Conservation (phyloP, 2,888 invertebrate genomes). For the Cryptosula pallasiana region DNA sequence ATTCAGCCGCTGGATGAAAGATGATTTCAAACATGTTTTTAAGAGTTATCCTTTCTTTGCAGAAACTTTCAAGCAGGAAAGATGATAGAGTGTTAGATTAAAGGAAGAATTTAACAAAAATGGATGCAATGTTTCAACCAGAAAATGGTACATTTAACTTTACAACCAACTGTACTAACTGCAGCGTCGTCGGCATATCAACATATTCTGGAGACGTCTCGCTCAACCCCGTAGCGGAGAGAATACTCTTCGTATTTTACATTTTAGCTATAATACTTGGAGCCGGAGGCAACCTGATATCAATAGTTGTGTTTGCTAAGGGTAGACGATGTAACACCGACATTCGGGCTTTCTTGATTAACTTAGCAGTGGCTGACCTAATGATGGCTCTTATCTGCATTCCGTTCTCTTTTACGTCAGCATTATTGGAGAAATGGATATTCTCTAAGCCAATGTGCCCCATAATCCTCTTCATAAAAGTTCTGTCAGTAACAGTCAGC, state of each 20-base stretch:
- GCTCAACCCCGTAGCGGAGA: not conserved
- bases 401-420: constrained; percentile 69
- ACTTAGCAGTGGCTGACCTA: constrained; percentile 79
- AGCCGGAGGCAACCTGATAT: constrained; percentile 54
- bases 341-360: constrained; percentile 66
- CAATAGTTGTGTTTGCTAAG: constrained; percentile 54
- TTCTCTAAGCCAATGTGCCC: constrained; percentile 56
- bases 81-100: too few relatives aligned
- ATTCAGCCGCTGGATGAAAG: too few relatives aligned
- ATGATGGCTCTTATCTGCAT: constrained; percentile 85
- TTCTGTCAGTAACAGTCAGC: constrained; percentile 54
- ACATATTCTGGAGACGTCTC: too few relatives aligned
- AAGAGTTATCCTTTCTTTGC: too few relatives aligned
- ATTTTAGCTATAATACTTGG: constrained; percentile 54
- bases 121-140: too few relatives aligned
- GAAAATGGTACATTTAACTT: too few relatives aligned
- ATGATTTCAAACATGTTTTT: too few relatives aligned
- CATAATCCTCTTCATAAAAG: constrained; percentile 56
- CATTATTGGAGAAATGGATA: constrained; percentile 55
- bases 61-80: too few relatives aligned
- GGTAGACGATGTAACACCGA: constrained; percentile 49
- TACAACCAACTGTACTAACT: too few relatives aligned
- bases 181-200: too few relatives aligned
- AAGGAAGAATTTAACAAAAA: too few relatives aligned
- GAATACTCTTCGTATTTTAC: constrained; percentile 42